Conservation (phyloP, 2,113 vertebrate species). For the Strix aluco region DNA sequence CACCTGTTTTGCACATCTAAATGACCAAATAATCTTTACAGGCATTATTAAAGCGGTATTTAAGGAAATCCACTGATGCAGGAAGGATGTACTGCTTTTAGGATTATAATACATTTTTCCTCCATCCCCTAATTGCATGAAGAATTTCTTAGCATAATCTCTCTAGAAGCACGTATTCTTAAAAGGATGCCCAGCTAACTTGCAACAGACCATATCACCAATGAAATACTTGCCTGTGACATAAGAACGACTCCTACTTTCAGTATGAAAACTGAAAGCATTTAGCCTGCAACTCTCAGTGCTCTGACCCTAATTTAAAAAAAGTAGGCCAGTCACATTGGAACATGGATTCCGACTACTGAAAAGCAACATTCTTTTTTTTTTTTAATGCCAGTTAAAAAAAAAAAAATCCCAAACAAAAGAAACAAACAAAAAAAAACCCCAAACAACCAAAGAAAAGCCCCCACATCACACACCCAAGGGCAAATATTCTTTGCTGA, state of each 20-base stretch:
- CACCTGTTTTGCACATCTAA: not conserved
- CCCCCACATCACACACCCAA: not conserved
- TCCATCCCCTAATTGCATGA: not conserved
- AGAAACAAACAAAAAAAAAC: not conserved
- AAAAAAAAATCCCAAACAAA: not conserved
- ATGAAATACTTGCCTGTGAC: not conserved
- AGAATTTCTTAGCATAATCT: not conserved
- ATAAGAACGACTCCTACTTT: not conserved
- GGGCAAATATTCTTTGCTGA: not conserved
- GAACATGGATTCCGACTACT: not conserved
- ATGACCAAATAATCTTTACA: not conserved
- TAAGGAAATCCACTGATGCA: not conserved
- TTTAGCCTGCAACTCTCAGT: slow-evolving; percentile 23
- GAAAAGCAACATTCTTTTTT: not conserved
- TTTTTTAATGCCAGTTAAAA: not conserved
- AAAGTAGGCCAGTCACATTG: slow-evolving; percentile 22
- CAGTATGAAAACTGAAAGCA: slow-evolving; percentile 10
- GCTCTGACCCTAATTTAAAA: slow-evolving; percentile 11
- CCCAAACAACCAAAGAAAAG: not conserved
- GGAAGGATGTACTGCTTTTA: not conserved
- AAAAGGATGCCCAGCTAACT: not conserved
- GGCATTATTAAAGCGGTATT: not conserved
- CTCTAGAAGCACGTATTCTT: not conserved
- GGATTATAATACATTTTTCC: not conserved
- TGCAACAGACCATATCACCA: not conserved